Percentiles rank a stretch among this genome's conserved stretches.
phyloP scores from a whole-genome alignment of 2,113 vertebrate genomes.

The Seriola aureovittata region DNA sequence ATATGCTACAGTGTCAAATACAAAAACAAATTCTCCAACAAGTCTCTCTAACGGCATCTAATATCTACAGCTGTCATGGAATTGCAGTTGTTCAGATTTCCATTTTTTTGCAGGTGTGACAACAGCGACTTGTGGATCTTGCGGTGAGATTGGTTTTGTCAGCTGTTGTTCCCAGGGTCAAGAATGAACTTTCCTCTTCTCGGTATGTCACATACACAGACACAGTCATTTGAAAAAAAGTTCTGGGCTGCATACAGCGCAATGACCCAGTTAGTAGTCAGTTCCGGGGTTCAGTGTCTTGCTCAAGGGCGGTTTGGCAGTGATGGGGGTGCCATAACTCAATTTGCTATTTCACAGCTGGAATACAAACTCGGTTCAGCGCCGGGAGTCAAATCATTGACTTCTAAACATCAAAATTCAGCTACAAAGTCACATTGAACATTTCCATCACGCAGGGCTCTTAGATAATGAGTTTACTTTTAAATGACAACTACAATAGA shows the following conservation, averaged over 20 bases:
- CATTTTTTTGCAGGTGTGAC: neutral
- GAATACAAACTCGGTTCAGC: constrained; percentile 34
- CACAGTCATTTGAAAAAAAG: constrained; percentile 2
- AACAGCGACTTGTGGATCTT: neutral
- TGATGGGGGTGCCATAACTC: constrained; percentile 23
- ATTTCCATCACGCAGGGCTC: constrained; percentile 1
- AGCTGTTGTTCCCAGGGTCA: neutral
- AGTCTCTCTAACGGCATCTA: neutral
- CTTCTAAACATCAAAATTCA: constrained; percentile 23
- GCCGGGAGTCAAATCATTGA: constrained; percentile 6
- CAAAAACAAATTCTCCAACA: too few relatives aligned
- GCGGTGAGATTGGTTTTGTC: neutral
- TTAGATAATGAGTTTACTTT: neutral
- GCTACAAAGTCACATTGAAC: constrained; percentile 10
- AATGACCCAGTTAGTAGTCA: constrained; percentile 60
- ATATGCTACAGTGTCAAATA: neutral
- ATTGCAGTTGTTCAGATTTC: neutral
- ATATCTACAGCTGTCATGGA: neutral
- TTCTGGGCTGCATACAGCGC: constrained; percentile 5
- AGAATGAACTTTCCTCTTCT: neutral
- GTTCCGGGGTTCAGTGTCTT: constrained; percentile 38
- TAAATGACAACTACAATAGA: neutral
- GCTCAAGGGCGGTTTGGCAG: constrained; percentile 59
- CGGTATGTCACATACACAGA: neutral
- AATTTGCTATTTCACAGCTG: constrained; percentile 39